phyloP scores from a whole-genome alignment of 2,888 invertebrate genomes.

The Machimus rusticus region DNA sequence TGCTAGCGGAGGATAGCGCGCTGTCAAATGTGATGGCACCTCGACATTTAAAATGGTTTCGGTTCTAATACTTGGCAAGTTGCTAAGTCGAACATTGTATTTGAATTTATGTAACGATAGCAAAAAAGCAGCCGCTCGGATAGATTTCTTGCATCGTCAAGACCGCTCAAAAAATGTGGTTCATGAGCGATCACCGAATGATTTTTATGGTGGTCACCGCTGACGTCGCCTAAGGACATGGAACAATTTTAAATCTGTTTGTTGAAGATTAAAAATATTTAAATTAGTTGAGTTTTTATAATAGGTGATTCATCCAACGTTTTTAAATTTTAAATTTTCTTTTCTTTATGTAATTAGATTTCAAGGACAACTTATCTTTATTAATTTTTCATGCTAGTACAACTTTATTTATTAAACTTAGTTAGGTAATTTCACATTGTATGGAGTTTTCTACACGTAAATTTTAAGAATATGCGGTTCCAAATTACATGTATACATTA shows the following conservation, averaged over 20 bases:
- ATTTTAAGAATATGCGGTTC: too few relatives aligned
- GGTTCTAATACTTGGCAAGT: background rate
- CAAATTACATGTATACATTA: too few relatives aligned
- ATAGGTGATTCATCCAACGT: too few relatives aligned
- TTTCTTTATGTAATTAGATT: too few relatives aligned
- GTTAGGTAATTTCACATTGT: too few relatives aligned
- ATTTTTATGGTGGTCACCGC: background rate
- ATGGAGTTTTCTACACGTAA: too few relatives aligned
- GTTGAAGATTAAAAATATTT: background rate
- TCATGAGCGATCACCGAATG: background rate
- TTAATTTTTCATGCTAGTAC: too few relatives aligned
- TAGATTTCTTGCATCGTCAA: background rate
- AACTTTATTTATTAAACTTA: too few relatives aligned
- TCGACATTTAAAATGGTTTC: background rate
- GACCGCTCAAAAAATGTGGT: background rate
- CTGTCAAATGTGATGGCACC: background rate
- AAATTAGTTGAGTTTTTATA: too few relatives aligned
- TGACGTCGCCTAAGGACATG: background rate
- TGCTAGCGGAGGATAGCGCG: background rate
- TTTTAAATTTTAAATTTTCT: too few relatives aligned
- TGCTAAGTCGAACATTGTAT: background rate
- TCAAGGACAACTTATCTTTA: too few relatives aligned
- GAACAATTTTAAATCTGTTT: background rate
- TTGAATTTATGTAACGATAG: background rate
- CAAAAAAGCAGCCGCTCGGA: background rate